Evolutionary conservation across 2,113 vertebrate genomes (phyloP).

Genomic region (Solea senegalensis): DNA sequence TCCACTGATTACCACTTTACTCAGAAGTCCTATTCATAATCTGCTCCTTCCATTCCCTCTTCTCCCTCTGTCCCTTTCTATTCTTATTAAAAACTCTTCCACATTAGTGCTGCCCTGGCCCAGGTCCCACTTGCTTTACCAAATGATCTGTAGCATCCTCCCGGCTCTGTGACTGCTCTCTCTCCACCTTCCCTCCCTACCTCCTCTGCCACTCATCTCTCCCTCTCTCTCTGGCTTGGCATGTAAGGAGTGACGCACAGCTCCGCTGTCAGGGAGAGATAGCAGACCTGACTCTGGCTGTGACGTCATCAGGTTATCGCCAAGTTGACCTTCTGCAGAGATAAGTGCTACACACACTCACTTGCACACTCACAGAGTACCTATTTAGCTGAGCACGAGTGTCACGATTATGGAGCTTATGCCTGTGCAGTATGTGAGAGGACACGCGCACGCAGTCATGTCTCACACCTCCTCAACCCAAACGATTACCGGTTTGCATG

Average conservation of each 20-base stretch:
- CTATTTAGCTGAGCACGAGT: no score
- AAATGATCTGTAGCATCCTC: constrained; percentile 57
- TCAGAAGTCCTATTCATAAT: constrained; percentile 27
- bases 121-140: constrained; percentile 37
- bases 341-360: constrained; percentile 8
- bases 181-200: constrained; percentile 15
- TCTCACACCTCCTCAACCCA: no score
- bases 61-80: constrained; percentile 28
- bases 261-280: constrained; percentile 64
- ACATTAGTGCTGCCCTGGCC: constrained; percentile 42
- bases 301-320: constrained; percentile 72
- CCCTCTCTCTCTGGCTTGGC: constrained; percentile 28
- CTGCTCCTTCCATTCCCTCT: constrained; percentile 1
- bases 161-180: constrained; percentile 25
- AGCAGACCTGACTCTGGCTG: constrained; percentile 54
- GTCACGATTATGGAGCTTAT: no score
- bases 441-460: no score
- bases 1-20: constrained; percentile 29
- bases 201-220: constrained; percentile 16
- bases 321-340: constrained; percentile 51
- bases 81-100: constrained; percentile 61
- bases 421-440: no score
- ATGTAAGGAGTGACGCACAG: constrained; percentile 62
- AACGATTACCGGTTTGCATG: no score
- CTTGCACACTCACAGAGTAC: no score